Conservation (phyloP, 1,140 invertebrate genomes). For the Cyphomyrmex costatus region DNA sequence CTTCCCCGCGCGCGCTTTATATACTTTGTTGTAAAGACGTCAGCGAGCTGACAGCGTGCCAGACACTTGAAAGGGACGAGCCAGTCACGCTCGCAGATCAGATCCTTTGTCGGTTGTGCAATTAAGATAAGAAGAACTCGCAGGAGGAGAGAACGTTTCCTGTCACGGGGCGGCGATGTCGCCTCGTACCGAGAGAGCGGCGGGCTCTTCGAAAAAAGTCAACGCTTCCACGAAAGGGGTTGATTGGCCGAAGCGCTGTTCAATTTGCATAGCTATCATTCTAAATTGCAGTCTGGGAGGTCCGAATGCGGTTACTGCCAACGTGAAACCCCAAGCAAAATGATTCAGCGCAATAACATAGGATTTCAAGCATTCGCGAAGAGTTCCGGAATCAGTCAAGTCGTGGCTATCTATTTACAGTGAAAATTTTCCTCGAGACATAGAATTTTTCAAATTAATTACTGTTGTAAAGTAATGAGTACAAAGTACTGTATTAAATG, state of each 20-base stretch:
- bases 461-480: not conserved
- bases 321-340: constrained; percentile 33
- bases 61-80: constrained; percentile 75
- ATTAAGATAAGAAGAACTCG: constrained; percentile 63
- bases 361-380: constrained; percentile 9
- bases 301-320: constrained; percentile 43
- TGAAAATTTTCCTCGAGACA: not conserved
- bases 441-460: not conserved
- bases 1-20: constrained; percentile 55
- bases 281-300: constrained; percentile 54
- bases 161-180: constrained; percentile 51
- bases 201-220: constrained; percentile 26
- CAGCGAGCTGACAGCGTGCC: constrained; percentile 68
- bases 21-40: constrained; percentile 76
- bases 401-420: not conserved
- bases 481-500: not conserved
- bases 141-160: constrained; percentile 54
- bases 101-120: constrained; percentile 68
- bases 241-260: constrained; percentile 61
- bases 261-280: constrained; percentile 67
- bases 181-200: constrained; percentile 17
- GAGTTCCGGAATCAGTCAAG: not conserved
- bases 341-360: constrained; percentile 42
- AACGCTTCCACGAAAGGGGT: constrained; percentile 58
- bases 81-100: constrained; percentile 75